Base-by-base conservation (phyloP, 2,113 vertebrate genomes). In the Chaenocephalus aceratus region DNA sequence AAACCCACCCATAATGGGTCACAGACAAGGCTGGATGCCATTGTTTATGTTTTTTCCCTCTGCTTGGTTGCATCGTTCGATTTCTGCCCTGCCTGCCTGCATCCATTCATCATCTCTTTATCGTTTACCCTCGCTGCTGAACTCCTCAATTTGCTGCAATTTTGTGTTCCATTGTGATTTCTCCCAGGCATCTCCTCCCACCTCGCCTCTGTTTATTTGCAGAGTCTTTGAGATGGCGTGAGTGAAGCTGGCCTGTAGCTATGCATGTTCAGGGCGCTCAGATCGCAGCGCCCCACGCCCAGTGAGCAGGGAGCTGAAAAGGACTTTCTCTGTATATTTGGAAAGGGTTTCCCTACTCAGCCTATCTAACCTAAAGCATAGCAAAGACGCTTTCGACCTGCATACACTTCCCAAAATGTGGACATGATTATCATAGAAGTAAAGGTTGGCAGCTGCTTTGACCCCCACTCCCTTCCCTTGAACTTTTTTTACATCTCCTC, bases 391-490 rank as follows among this genome's bases (percentile, higher is more conserved):
- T 49, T 67, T 61, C 73, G 87, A 85, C 79, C 83, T 88, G 82
- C 69, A 63, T 79, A 84, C 88, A 84, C 84, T 45, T 85, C 58
- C 30, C 75, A 81, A 80, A 86, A 85, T 75, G 46, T 73, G 75
- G 73, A 81, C 30, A 48, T 71, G 51, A 77, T 92, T 81, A 83
- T 74, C 68, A 21, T 45, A 64, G 63, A 74, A 66, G 59, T 53
- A 34, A 87, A 62, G 68, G 58, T 78, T 66, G 75, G 58, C 60
- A 45, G 52, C 67, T 2, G 11, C 30, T 80, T 52, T 63, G 15
- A 61, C 53, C 49, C 44, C 23, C 21, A 61, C 44, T 60, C 60
- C 56, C 53, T 68, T 81, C 57, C 53, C 10, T 41, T 75, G 76
- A 81, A 51, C 60, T 48, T 64, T 71, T 71, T n/a, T 66, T 52